These are phyloP conservation scores for Sacculina carcini DNA, from an alignment of 2,888 invertebrate genomes.

Conservation along the genomic window DNA sequence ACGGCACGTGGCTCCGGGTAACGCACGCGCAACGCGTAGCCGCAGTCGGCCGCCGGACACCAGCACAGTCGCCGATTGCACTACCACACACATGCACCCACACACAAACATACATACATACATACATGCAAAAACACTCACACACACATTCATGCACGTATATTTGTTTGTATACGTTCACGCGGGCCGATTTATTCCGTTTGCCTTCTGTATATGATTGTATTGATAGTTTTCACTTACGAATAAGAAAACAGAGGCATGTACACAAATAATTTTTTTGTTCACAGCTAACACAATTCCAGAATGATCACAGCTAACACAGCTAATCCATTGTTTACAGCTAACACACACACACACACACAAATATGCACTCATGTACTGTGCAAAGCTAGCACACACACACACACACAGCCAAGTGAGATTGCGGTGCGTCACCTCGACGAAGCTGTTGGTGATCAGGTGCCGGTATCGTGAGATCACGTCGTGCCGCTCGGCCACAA, in stretches of 20 bases:
- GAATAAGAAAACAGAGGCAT: too few relatives aligned
- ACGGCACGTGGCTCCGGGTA: constrained; percentile 76
- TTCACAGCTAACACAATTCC: too few relatives aligned
- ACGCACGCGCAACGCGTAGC: constrained; percentile 44
- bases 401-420: not conserved
- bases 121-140: too few relatives aligned
- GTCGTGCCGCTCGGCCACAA: constrained; percentile 58
- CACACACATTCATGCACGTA: too few relatives aligned
- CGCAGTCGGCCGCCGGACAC: constrained; percentile 96
- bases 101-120: not conserved
- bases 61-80: constrained; percentile 85
- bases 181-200: too few relatives aligned
- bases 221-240: too few relatives aligned
- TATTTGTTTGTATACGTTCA: too few relatives aligned
- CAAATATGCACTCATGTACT: not conserved
- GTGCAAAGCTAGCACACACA: too few relatives aligned
- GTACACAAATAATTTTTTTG: too few relatives aligned
- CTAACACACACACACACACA: not conserved
- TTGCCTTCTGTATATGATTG: too few relatives aligned
- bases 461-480: constrained; percentile 85
- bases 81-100: constrained; percentile 24
- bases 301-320: too few relatives aligned
- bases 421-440: constrained; percentile 40
- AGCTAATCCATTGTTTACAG: too few relatives aligned
- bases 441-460: constrained; percentile 92